phyloP scores from a whole-genome alignment of 2,797 vertebrate species.

The Parauchenoglanis ngamensis region DNA sequence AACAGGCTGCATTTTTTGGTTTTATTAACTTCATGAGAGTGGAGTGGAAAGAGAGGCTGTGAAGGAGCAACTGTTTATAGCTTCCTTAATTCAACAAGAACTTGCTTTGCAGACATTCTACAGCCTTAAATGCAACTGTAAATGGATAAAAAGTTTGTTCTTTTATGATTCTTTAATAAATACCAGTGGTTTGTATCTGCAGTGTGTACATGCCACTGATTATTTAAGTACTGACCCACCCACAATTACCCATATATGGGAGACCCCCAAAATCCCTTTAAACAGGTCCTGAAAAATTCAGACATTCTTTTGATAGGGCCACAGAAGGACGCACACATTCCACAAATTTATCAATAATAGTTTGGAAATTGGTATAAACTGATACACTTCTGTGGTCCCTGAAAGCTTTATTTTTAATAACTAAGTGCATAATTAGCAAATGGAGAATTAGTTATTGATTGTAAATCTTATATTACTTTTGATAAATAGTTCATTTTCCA shows the following conservation, averaged over 20 bases:
- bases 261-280: neutral
- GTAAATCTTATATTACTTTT: neutral
- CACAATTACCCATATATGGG: neutral
- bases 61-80: neutral
- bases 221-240: neutral
- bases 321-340: neutral
- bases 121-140: neutral
- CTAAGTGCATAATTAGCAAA: neutral
- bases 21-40: too few species aligned
- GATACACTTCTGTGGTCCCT: neutral
- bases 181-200: neutral
- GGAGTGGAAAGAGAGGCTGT: too few species aligned
- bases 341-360: neutral
- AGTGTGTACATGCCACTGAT: neutral
- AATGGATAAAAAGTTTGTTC: neutral
- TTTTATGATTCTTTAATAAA: neutral
- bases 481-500: neutral
- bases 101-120: neutral
- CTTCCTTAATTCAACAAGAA: neutral
- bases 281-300: neutral
- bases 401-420: neutral
- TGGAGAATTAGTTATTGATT: neutral
- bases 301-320: neutral
- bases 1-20: too few species aligned
- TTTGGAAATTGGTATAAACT: neutral